Base-by-base conservation (phyloP, 35 echinoderm and acorn worm genomes). In the Stichopus chloronotus region DNA sequence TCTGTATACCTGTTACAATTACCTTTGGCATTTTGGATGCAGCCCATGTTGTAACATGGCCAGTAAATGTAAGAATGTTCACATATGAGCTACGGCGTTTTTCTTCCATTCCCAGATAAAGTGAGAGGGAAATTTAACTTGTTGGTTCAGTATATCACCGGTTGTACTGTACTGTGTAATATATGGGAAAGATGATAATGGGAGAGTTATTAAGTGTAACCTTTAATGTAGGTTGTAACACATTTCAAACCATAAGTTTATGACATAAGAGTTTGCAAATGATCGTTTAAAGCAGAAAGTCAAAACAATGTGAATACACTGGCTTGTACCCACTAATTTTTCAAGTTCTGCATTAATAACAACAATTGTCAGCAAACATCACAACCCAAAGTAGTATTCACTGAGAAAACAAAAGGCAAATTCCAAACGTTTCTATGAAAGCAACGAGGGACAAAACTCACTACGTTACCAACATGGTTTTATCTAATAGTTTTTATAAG, bases 221-320 rank as follows among this genome's bases (percentile, higher is more conserved):
- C 63, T 68, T 68, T 68, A 68, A 68, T 68, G 63, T 68, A 68
- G 63, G 63, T 68, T 68, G 63, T 68, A 68, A 68, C 63, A 68
- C 8, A 68, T 68, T 68, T 68, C 17, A 17, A 8, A 68, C 63
- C 63, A 68, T 68, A 68, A 68, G 63, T 68, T 68, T 9, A 68
- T 68, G 63, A 68, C 63, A 68, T 68, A 8, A 8, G 17, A 68
- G 63, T 68, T 68, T 68, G 17, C 63, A 68, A 68, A 68, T 9
- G 63, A 17, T 68, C 8, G 63, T 17, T 68, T 68, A 17, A 68
- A 17, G 63, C 8, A 17, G 17, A 68, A 68, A 68, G 63, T 68
- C 63, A 68, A 68, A 68, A 68, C 63, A 68, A 68, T 68, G 63
- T 68, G 63, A 68, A 68, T 9, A 68, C 63, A 8, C 17, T 68